Base-by-base conservation (phyloP, 2,888 invertebrate genomes). In the Augochlorella aurata region DNA sequence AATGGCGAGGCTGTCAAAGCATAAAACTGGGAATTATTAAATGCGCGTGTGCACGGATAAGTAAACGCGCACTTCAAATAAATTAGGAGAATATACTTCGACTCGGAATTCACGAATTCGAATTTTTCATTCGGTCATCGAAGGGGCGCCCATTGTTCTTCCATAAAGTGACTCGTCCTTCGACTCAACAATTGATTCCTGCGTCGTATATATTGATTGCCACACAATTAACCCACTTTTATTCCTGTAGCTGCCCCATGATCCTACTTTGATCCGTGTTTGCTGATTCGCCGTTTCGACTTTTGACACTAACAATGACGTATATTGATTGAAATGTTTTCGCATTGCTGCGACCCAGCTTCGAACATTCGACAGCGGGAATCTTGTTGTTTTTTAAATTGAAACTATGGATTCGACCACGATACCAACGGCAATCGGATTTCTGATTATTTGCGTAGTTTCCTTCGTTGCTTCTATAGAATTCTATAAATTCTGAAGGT, bases 191-290 rank as follows among this genome's bases (percentile, higher is more conserved):
- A 67, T 66, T 45, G 21, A 24, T 44, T 29, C 45, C 38, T 10
- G n/a, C 12, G 47, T 18, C 8, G 8, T 45, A 61, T 67, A 58
- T 58, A 58, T 24, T 58, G 38, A 73, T 73, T 73, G 49, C 16
- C 38, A 63, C 63, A 63, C 63, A 77, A 79, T 79, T 71, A 79
- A 77, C 44, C 38, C 50, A 16, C 18, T 24, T 66, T 21, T 67
- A 58, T 49, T 54, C 38, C 50, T 5, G 44, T 18, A 16, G 52
- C 14, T 44, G 70, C n/a, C 3, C 7, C 50, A 71, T 77, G 70
- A 79, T 71, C 70, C 65, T 9, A 16, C 63, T 16, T 74, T 75
- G 16, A 24, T 77, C 21, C 44, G 61, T 29, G 50, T 77, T 72
- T 52, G 38, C 74, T 49, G 67, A 58, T 18, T 49, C n/a, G 66